phyloP scores from a whole-genome alignment of 2,797 vertebrate genomes.

The Rhinoraja longicauda region DNA sequence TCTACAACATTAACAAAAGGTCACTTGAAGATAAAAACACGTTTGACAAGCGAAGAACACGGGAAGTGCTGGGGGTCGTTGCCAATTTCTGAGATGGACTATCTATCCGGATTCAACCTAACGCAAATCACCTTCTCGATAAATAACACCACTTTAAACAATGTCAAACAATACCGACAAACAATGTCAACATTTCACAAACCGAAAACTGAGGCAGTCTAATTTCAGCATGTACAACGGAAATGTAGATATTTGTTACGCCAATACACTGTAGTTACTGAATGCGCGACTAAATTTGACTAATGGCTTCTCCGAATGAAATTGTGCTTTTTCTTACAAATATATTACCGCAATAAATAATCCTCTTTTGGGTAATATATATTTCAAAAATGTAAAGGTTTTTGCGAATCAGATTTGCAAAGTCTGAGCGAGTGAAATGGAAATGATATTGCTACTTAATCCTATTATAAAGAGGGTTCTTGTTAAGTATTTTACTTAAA shows the following conservation, averaged over 20 bases:
- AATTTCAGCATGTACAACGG: neutral
- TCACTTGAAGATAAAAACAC: slow-evolving; percentile 58
- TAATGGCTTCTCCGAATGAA: neutral
- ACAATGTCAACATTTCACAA: neutral
- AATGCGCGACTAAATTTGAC: neutral
- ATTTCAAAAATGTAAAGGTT: neutral
- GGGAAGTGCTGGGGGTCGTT: slow-evolving; percentile 53
- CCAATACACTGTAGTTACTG: neutral
- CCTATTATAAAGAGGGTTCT: neutral
- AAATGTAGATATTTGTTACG: neutral
- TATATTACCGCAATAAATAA: neutral
- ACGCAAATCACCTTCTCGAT: neutral
- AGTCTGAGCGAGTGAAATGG: neutral
- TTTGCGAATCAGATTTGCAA: neutral
- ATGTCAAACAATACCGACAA: neutral
- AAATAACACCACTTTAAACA: neutral
- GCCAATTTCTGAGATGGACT: slow-evolving; percentile 56
- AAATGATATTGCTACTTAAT: neutral
- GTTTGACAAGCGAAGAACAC: slow-evolving; percentile 52
- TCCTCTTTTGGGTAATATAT: neutral
- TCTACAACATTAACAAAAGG: slow-evolving; percentile 57
- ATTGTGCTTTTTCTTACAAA: neutral
- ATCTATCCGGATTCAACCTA: slow-evolving; percentile 46
- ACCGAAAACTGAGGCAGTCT: neutral
- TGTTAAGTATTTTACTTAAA: slow-evolving; percentile 18